These are phyloP conservation scores for Ernsta delagoae DNA, from an alignment of 2,888 invertebrate genomes.

Conservation along the genomic window DNA sequence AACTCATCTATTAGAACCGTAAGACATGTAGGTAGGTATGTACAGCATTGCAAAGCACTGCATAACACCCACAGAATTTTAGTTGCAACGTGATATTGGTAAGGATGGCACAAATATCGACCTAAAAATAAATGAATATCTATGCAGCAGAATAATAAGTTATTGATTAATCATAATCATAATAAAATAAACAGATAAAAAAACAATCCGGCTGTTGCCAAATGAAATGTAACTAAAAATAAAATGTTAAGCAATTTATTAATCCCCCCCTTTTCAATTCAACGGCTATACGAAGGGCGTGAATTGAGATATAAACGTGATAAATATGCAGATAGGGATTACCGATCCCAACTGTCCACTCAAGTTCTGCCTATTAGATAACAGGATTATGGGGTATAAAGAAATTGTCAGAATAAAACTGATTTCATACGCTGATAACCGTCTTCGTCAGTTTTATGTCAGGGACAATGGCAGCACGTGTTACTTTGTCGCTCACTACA, in stretches of 20 bases:
- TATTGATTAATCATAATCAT: too few relatives aligned
- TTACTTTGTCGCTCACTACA: neutral
- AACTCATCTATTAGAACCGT: too few relatives aligned
- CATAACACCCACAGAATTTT: too few relatives aligned
- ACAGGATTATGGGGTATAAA: constrained; percentile 26
- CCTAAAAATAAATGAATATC: too few relatives aligned
- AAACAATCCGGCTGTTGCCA: neutral
- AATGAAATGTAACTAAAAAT: constrained; percentile 1
- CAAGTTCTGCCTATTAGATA: constrained; percentile 24
- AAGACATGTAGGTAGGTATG: too few relatives aligned
- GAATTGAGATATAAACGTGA: constrained; percentile 44
- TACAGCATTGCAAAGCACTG: too few relatives aligned
- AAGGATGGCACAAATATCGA: too few relatives aligned
- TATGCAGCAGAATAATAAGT: too few relatives aligned
- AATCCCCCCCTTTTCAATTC: constrained; percentile 25
- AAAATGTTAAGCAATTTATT: constrained; percentile 4
- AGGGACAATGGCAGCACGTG: constrained; percentile 2
- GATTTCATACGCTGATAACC: constrained; percentile 1
- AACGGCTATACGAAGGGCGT: constrained; percentile 33
- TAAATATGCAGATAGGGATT: constrained; percentile 44
- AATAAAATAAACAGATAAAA: too few relatives aligned
- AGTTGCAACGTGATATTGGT: too few relatives aligned
- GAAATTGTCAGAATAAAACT: constrained; percentile 26
- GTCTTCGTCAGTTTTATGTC: neutral
- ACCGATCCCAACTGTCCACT: constrained; percentile 31